These are phyloP conservation scores for Hemicrepidius hirtus DNA, from an alignment of 2,888 invertebrate species.

Conservation along the genomic window DNA sequence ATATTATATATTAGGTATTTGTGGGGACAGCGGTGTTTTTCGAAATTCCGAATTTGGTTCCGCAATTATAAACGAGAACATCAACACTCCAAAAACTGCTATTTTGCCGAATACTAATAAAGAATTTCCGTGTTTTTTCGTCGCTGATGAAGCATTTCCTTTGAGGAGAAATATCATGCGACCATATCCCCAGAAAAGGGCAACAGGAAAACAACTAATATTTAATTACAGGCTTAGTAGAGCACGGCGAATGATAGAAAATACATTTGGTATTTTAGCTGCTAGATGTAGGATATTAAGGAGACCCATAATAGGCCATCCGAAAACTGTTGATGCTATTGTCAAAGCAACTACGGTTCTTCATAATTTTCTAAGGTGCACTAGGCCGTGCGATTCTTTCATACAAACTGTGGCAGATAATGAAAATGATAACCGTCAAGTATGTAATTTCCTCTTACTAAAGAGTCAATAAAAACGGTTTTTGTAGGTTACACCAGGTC, in stretches of 20 bases:
- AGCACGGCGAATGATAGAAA: no score
- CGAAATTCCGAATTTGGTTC: constrained; percentile 36
- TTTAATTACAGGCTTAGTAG: constrained; percentile 20
- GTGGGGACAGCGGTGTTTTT: constrained; percentile 49
- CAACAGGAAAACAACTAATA: constrained; percentile 5
- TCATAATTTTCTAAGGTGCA: constrained; percentile 14
- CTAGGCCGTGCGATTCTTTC: neutral
- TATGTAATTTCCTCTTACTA: neutral
- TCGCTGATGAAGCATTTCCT: constrained; percentile 45
- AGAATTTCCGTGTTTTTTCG: constrained; percentile 28
- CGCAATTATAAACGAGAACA: constrained; percentile 28
- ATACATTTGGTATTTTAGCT: constrained; percentile 24
- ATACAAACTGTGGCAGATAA: no score
- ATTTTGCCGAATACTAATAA: constrained; percentile 30
- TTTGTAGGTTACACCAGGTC: neutral
- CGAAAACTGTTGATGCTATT: neutral
- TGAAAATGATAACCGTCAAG: constrained; percentile 2
- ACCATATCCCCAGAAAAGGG: constrained; percentile 28
- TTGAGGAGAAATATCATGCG: constrained; percentile 40
- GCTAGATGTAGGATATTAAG: constrained; percentile 17
- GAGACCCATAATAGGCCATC: constrained; percentile 21
- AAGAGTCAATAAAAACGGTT: neutral
- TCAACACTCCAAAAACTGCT: constrained; percentile 25
- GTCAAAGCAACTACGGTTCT: constrained; percentile 7
- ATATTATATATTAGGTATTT: constrained; percentile 9